Percentiles rank a stretch among this genome's conserved stretches.
Conservation (phyloP, 1,140 invertebrate genomes). For the Solen grandis region DNA sequence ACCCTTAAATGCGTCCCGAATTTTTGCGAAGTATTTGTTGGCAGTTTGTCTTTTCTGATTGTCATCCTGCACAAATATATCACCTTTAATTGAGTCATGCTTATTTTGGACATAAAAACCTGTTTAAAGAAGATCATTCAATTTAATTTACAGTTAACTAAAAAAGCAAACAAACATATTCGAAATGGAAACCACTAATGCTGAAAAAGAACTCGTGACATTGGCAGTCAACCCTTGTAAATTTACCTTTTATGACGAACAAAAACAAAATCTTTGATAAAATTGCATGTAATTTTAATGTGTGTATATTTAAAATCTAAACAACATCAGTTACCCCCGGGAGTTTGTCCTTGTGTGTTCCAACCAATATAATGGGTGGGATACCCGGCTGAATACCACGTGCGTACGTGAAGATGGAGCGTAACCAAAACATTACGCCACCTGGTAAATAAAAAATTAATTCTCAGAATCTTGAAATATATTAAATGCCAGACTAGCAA, state of each 20-base stretch:
- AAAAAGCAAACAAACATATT: too few species aligned
- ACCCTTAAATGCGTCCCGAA: constrained; percentile 4
- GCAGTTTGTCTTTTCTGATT: constrained; percentile 23
- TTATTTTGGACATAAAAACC: too few species aligned
- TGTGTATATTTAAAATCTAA: neutral
- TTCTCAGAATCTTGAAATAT: too few species aligned
- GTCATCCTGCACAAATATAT: constrained; percentile 1
- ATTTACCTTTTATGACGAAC: too few species aligned
- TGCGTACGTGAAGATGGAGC: constrained; percentile 39
- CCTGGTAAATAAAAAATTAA: constrained; percentile 23
- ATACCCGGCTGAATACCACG: neutral
- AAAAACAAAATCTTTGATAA: neutral
- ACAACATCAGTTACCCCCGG: constrained; percentile 20
- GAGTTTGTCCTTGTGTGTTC: constrained; percentile 39
- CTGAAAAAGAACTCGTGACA: too few species aligned
- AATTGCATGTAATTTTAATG: neutral
- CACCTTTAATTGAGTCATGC: too few species aligned
- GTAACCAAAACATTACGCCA: constrained; percentile 39
- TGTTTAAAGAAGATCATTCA: too few species aligned
- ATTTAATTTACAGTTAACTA: too few species aligned
- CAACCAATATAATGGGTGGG: constrained; percentile 34
- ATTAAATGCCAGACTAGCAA: neutral
- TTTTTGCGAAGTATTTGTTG: constrained; percentile 6
- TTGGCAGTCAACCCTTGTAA: too few species aligned
- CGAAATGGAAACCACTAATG: too few species aligned